Evolutionary conservation across 2,888 invertebrate genomes (phyloP).

Genomic region (Meiosimyza platycephala): DNA sequence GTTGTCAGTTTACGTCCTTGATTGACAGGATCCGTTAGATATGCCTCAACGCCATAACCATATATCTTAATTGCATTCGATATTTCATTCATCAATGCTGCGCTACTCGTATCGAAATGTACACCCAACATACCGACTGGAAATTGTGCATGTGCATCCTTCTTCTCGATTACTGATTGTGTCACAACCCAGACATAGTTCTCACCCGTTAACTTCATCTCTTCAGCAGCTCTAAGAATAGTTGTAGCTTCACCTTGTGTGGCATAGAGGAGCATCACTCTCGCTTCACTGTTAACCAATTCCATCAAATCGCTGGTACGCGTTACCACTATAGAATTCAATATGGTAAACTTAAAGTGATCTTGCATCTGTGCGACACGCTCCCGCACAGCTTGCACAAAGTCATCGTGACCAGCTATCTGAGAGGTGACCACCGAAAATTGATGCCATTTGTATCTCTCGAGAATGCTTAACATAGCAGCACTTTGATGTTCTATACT

Average conservation of each 20-base stretch:
- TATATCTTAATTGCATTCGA: conserved; percentile 91
- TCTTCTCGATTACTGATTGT: conserved; percentile 89
- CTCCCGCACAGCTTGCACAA: conserved; percentile 92
- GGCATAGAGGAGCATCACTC: conserved; percentile 92
- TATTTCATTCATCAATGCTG: conserved; percentile 85
- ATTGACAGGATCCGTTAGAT: conserved; percentile 81
- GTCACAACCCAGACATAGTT: conserved; percentile 98
- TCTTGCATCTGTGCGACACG: conserved; percentile 86
- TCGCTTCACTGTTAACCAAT: conserved; percentile 88
- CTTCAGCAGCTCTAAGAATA: conserved; percentile 73
- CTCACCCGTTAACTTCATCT: conserved; percentile 71
- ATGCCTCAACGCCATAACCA: conserved; percentile 90
- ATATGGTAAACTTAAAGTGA: conserved; percentile 82
- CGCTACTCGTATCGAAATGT: conserved; percentile 89
- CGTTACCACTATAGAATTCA: conserved; percentile 87
- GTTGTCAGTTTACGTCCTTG: conserved; percentile 65
- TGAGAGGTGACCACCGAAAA: conserved; percentile 94
- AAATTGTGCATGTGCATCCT: conserved; percentile 81
- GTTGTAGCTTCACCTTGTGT: conserved; percentile 88
- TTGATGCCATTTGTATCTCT: conserved; percentile 96
- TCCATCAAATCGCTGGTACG: conserved; percentile 81
- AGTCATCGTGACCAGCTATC: conserved; percentile 95
- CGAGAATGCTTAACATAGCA: conserved; percentile 94
- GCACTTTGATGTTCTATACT: conserved; percentile 95
- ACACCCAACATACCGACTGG: conserved; percentile 94